A percentile compares a stretch with the other conserved stretches of the same genome.
Evolutionary conservation across 2,888 invertebrate genomes (phyloP).

Genomic region (Rhagophthalmus giganteus): DNA sequence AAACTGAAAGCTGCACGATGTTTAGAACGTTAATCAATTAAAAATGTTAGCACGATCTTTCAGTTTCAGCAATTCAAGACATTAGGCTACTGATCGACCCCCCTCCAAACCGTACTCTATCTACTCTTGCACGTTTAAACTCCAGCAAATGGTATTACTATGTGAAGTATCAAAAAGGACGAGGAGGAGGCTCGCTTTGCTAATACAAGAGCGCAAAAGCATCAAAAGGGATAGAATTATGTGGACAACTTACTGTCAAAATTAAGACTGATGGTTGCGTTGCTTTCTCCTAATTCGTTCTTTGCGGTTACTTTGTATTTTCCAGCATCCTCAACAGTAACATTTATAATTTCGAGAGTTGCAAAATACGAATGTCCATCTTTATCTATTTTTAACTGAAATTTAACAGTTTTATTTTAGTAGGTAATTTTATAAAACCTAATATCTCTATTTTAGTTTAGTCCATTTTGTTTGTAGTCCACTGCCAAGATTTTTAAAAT

Average conservation of each 20-base stretch:
- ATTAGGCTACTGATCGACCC: slow-evolving; percentile 12
- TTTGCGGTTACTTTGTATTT: slow-evolving; percentile 97
- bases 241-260: slow-evolving; percentile 87
- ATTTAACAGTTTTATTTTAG: slow-evolving; percentile 32
- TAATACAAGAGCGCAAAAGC: slow-evolving; percentile 14
- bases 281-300: slow-evolving; percentile 96
- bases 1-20: slow-evolving; percentile 37
- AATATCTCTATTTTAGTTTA: too few species aligned
- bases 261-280: slow-evolving; percentile 95
- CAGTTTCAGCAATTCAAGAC: slow-evolving; percentile 20
- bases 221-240: slow-evolving; percentile 8
- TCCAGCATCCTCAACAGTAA: slow-evolving; percentile 95
- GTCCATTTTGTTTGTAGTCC: slow-evolving; percentile 28
- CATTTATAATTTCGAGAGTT: slow-evolving; percentile 89
- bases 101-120: slow-evolving; percentile 16
- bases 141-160: too few species aligned
- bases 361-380: slow-evolving; percentile 94
- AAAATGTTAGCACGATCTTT: slow-evolving; percentile 22
- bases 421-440: slow-evolving; percentile 5
- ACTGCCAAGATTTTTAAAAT: slow-evolving; percentile 34
- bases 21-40: slow-evolving; percentile 24
- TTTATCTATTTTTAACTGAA: slow-evolving; percentile 83
- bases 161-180: too few species aligned
- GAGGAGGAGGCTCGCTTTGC: slow-evolving; percentile 12
- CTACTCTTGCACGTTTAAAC: too few species aligned